phyloP scores from a whole-genome alignment of 1,140 invertebrate genomes.

The Anastrepha obliqua region DNA sequence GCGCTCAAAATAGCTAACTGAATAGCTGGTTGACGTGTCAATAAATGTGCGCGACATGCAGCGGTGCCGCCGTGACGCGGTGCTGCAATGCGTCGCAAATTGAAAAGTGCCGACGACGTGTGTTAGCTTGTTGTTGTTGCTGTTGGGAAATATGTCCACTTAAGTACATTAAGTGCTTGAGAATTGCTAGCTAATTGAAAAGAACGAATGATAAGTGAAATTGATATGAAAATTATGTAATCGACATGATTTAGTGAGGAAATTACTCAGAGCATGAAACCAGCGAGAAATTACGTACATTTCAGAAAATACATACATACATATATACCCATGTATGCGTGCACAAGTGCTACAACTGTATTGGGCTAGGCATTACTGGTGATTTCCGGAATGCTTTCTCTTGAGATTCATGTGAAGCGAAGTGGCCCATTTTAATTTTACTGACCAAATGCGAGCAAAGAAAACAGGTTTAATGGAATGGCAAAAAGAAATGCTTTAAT shows the following conservation, averaged over 20 bases:
- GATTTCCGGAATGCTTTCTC: no score
- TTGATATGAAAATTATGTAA: slow-evolving; percentile 37
- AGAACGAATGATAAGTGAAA: slow-evolving; percentile 18
- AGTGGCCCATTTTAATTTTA: no score
- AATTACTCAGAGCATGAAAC: not conserved
- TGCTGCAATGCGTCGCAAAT: slow-evolving; percentile 4
- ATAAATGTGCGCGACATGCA: slow-evolving; percentile 20
- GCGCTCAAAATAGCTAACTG: slow-evolving; percentile 46
- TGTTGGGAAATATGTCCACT: not conserved
- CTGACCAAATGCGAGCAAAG: no score
- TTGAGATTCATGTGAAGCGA: no score
- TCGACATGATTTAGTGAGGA: not conserved
- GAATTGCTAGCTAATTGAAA: slow-evolving; percentile 44
- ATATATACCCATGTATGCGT: no score
- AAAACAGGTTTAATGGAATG: no score
- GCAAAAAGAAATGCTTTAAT: no score
- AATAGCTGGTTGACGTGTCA: slow-evolving; percentile 21
- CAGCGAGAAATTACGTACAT: not conserved
- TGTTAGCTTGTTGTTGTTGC: not conserved
- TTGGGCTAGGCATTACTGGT: no score
- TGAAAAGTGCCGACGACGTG: not conserved
- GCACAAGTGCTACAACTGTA: no score
- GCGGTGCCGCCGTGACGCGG: not conserved
- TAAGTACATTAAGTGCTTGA: not conserved
- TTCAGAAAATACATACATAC: no score